phyloP scores from a whole-genome alignment of 2,888 invertebrate genomes.

The Melinopterus prodromus region DNA sequence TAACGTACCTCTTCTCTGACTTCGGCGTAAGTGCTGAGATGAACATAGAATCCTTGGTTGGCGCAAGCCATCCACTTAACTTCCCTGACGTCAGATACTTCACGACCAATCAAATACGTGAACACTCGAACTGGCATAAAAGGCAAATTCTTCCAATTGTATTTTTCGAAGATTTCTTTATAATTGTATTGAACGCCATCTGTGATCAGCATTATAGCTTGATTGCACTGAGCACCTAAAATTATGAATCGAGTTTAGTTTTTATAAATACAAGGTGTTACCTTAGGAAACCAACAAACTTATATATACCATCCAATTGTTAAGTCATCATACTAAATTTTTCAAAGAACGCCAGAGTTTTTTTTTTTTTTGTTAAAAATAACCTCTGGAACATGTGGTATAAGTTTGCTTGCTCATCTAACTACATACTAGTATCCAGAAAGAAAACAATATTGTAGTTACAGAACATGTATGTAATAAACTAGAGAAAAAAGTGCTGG shows the following conservation, averaged over 20 bases:
- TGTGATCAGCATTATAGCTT: constrained; percentile 99
- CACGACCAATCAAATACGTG: constrained; percentile 91
- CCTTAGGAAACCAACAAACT: background rate
- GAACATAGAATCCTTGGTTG: constrained; percentile 94
- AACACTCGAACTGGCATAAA: constrained; percentile 93
- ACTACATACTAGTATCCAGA: too few species aligned
- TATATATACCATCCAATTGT: too few species aligned
- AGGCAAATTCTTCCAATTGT: constrained; percentile 81
- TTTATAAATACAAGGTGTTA: background rate
- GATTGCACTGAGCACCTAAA: constrained; percentile 72
- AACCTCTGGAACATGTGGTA: too few species aligned
- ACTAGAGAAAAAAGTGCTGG: too few species aligned
- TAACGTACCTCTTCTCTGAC: constrained; percentile 86
- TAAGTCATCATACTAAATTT: too few species aligned
- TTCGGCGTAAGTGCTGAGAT: constrained; percentile 95
- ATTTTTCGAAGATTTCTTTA: constrained; percentile 89
- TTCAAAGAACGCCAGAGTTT: too few species aligned
- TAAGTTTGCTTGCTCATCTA: too few species aligned
- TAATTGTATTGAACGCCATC: constrained; percentile 97
- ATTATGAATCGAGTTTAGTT: background rate
- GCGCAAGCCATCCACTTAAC: constrained; percentile 99
- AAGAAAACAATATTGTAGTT: too few species aligned
- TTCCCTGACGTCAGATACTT: constrained; percentile 88
- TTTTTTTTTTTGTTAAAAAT: too few species aligned
- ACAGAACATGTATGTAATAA: too few species aligned